Evolutionary conservation across 1,140 invertebrate species (phyloP).

Genomic region (Drosophila pandora): DNA sequence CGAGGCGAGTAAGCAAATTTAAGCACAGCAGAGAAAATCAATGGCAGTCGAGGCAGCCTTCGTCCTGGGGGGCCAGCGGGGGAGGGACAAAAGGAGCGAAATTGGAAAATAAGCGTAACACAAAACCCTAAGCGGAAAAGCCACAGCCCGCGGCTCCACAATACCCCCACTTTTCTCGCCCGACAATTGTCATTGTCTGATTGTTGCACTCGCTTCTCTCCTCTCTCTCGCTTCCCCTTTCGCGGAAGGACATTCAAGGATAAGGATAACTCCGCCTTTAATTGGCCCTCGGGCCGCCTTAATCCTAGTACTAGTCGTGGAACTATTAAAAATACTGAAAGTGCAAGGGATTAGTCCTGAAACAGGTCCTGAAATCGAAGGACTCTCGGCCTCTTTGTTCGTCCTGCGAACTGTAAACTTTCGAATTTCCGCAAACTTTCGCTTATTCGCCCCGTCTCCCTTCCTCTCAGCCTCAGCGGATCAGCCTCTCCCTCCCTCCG

Average conservation of each 20-base stretch:
- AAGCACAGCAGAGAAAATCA: conserved; percentile 73
- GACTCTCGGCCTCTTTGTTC: not conserved
- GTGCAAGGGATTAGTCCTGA: too few species aligned
- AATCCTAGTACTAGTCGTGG: too few species aligned
- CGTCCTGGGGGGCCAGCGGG: conserved; percentile 12
- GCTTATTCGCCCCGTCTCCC: not conserved
- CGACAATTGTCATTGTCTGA: conserved; percentile 37
- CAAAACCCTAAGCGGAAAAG: conserved; percentile 66
- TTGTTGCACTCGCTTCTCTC: conserved; percentile 44
- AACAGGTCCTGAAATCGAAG: not conserved
- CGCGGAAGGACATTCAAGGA: not conserved
- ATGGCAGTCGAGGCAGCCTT: conserved; percentile 46
- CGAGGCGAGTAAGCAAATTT: conserved; percentile 73
- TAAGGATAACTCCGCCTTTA: not conserved
- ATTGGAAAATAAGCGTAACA: conserved; percentile 83
- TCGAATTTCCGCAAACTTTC: not conserved
- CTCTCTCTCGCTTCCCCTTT: not conserved
- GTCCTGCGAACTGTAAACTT: not conserved
- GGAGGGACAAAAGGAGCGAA: conserved; percentile 36
- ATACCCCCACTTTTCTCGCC: conserved; percentile 6
- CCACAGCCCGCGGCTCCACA: conserved; percentile 44
- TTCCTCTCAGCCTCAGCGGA: not conserved
- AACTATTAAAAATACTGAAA: too few species aligned
- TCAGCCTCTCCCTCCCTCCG: not conserved
- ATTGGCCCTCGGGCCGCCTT: not conserved